phyloP scores from a whole-genome alignment of 1,140 invertebrate species.

The Drosophila hydei region DNA sequence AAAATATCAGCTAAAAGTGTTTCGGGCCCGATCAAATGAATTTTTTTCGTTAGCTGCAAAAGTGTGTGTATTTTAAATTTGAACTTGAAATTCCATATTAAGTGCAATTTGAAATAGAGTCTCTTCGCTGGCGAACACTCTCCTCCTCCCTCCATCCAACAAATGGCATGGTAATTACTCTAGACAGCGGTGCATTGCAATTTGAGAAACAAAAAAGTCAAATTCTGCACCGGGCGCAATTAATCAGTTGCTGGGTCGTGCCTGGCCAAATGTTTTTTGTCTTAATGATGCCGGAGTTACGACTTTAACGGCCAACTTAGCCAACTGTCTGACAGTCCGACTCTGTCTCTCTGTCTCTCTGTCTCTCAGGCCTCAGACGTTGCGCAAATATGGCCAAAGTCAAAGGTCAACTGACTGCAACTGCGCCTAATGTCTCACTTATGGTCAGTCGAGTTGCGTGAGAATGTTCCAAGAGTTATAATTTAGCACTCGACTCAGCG shows the following conservation, averaged over 20 bases:
- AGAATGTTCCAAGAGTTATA: slow-evolving; percentile 37
- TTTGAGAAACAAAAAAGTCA: slow-evolving; percentile 79
- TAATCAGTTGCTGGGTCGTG: slow-evolving; percentile 76
- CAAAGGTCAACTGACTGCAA: slow-evolving; percentile 69
- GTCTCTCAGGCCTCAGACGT: slow-evolving; percentile 29
- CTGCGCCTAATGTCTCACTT: slow-evolving; percentile 78
- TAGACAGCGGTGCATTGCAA: slow-evolving; percentile 52
- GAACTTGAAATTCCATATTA: slow-evolving; percentile 80
- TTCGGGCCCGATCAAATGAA: slow-evolving; percentile 48
- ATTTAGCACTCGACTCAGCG: slow-evolving; percentile 3
- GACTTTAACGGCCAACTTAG: slow-evolving; percentile 22
- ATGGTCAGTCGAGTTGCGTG: slow-evolving; percentile 60
- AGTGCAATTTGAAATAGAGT: slow-evolving; percentile 77
- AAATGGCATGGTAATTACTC: slow-evolving; percentile 75
- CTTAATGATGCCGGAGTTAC: slow-evolving; percentile 73
- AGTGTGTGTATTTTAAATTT: slow-evolving; percentile 31
- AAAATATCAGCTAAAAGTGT: slow-evolving; percentile 22
- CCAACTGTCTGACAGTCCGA: neutral
- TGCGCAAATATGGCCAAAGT: slow-evolving; percentile 75
- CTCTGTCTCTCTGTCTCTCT: neutral
- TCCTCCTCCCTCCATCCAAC: neutral
- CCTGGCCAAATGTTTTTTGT: slow-evolving; percentile 78
- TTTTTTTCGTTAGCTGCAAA: slow-evolving; percentile 39
- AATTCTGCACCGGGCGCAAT: slow-evolving; percentile 75
- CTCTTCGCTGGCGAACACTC: slow-evolving; percentile 24